These are phyloP conservation scores for Actinia equina DNA, from an alignment of 64 coral and sea anemone species.

Conservation along the genomic window DNA sequence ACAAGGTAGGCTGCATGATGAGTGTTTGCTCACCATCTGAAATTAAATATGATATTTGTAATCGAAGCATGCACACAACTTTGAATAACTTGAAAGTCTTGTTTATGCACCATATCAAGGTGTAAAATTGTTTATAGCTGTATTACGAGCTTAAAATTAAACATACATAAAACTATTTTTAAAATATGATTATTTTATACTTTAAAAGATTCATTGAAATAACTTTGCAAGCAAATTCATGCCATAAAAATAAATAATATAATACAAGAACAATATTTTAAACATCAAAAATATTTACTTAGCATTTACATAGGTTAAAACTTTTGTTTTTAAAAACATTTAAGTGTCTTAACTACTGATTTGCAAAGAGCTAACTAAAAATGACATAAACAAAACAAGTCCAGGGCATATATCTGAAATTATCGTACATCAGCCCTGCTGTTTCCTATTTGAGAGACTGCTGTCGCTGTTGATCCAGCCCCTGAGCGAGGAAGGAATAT, in stretches of 20 bases:
- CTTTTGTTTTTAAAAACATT: not conserved
- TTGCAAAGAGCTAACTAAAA: not conserved
- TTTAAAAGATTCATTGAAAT: not conserved
- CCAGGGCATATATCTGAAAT: not conserved
- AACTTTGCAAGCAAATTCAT: not conserved
- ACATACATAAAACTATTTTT: no score
- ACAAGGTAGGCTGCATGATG: not conserved
- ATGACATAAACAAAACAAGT: not conserved
- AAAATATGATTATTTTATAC: no score
- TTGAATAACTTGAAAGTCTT: not conserved
- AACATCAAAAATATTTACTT: not conserved
- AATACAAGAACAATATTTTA: not conserved
- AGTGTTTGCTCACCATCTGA: not conserved
- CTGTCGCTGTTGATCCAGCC: not conserved
- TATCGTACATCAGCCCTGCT: not conserved
- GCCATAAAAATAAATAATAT: not conserved
- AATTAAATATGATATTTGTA: not conserved
- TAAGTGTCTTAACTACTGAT: not conserved
- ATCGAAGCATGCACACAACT: not conserved
- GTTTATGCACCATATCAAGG: not conserved
- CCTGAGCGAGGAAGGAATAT: not conserved
- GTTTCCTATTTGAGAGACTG: not conserved
- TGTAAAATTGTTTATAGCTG: no score
- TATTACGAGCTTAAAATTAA: no score
- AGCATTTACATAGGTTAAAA: not conserved